Evolutionary conservation across 2,888 invertebrate species (phyloP).

Genomic region (Tachina lurida): DNA sequence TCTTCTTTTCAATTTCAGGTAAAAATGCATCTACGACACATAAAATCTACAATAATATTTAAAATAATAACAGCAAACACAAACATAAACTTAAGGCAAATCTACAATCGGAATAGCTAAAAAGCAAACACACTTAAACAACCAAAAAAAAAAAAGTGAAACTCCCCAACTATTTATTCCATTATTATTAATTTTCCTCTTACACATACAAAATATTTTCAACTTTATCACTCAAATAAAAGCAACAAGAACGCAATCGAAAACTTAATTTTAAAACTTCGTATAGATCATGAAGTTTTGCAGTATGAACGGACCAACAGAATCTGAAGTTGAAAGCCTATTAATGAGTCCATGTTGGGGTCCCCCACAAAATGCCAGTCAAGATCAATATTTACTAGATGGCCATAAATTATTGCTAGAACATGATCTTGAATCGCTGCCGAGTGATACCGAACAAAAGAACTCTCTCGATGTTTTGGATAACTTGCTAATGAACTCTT

Average conservation of each 20-base stretch:
- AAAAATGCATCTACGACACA: constrained; percentile 64
- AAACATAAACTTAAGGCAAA: neutral
- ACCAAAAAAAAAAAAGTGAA: neutral
- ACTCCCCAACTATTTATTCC: neutral
- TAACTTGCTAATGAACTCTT: constrained; percentile 85
- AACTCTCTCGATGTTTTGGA: constrained; percentile 88
- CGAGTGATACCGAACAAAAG: constrained; percentile 83
- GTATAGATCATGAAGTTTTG: constrained; percentile 85
- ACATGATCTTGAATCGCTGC: constrained; percentile 85
- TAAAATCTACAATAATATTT: constrained; percentile 55
- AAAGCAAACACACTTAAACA: constrained; percentile 5
- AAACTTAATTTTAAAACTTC: constrained; percentile 21
- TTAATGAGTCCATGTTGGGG: constrained; percentile 89
- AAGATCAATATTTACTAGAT: constrained; percentile 84
- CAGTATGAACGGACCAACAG: constrained; percentile 84
- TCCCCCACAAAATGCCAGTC: constrained; percentile 83
- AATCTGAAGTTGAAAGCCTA: constrained; percentile 87
- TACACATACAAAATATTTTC: neutral
- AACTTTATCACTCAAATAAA: neutral
- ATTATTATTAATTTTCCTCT: neutral
- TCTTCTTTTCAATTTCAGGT: constrained; percentile 43
- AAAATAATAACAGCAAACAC: neutral
- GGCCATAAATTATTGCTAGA: constrained; percentile 84
- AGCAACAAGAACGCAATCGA: neutral
- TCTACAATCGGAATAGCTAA: neutral